Conservation (phyloP, 2,113 vertebrate genomes). For the Lontra canadensis region DNA sequence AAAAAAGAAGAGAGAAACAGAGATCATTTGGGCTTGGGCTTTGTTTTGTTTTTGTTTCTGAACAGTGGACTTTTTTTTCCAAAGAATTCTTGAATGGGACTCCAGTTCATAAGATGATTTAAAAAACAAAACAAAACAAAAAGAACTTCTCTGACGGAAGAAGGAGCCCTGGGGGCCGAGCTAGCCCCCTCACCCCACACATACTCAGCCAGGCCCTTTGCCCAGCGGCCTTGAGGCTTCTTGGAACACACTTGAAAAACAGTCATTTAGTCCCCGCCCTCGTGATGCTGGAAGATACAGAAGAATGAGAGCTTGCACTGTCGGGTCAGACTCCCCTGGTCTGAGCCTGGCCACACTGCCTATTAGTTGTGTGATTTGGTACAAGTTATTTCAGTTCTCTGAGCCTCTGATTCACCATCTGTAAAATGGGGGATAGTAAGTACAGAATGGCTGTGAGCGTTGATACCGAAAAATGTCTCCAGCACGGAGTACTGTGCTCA, state of each 20-base stretch:
- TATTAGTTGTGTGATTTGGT: neutral
- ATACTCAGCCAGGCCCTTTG: neutral
- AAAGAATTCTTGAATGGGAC: neutral
- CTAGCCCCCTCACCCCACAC: neutral
- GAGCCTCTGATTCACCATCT: neutral
- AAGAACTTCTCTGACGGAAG: neutral
- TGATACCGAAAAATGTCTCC: neutral
- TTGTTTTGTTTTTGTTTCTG: neutral
- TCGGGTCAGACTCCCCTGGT: neutral
- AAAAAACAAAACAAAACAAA: neutral
- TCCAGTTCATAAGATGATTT: neutral
- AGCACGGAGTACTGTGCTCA: neutral
- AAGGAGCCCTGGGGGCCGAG: neutral
- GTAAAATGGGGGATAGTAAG: neutral
- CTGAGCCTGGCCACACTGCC: neutral
- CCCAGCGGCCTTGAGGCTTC: neutral
- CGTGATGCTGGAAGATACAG: too few species aligned
- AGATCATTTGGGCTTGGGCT: neutral
- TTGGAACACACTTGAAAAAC: neutral
- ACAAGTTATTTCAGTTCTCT: neutral
- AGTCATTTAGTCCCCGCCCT: constrained; percentile 7
- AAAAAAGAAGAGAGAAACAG: neutral
- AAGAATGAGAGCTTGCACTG: neutral
- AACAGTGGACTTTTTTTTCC: neutral
- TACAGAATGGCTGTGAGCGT: neutral